phyloP scores from a whole-genome alignment of 2,113 vertebrate species.

The Sarotherodon lohbergeri region DNA sequence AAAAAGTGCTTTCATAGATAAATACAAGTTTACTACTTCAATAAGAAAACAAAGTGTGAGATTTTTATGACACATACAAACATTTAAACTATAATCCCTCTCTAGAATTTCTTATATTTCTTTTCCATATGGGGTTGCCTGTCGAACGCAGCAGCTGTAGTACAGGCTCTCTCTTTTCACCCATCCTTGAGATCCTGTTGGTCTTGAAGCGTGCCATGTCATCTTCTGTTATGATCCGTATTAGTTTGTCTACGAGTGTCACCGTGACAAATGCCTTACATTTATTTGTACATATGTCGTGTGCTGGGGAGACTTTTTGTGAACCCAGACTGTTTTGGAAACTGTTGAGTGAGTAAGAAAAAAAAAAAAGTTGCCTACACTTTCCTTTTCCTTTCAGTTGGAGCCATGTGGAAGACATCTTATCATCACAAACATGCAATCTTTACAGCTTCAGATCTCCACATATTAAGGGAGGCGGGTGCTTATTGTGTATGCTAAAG shows the following conservation, averaged over 20 bases:
- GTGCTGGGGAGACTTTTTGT: neutral
- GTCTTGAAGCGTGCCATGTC: neutral
- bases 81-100: neutral
- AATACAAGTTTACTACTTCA: neutral
- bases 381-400: neutral
- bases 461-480: slow-evolving; percentile 26
- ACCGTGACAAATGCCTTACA: slow-evolving; percentile 9
- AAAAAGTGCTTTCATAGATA: neutral
- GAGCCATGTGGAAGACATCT: neutral
- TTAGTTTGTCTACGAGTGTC: neutral
- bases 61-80: neutral
- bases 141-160: neutral
- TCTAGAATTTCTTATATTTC: neutral
- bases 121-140: neutral
- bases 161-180: neutral
- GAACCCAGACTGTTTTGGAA: neutral
- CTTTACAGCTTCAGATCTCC: slow-evolving; percentile 32
- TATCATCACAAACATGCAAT: neutral
- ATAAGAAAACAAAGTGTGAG: neutral
- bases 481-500: slow-evolving; percentile 49
- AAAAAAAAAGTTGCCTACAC: neutral
- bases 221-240: neutral
- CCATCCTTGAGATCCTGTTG: neutral
- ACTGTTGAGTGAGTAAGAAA: neutral
- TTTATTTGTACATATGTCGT: neutral